phyloP scores from a whole-genome alignment of 2,888 invertebrate genomes.

The Altica lythri region DNA sequence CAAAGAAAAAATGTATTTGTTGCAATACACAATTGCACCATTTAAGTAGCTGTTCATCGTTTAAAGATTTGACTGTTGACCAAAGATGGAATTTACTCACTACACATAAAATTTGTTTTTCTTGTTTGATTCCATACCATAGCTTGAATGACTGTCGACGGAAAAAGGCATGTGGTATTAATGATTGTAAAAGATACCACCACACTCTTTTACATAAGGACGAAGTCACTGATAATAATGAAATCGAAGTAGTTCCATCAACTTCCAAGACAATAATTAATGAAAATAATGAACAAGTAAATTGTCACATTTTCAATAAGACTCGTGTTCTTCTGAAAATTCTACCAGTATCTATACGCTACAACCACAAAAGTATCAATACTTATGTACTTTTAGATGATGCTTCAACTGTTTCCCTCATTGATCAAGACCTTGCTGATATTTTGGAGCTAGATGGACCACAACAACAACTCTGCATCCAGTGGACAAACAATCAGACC shows the following conservation, averaged over 20 bases:
- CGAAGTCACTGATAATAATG: too few species aligned
- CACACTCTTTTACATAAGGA: too few species aligned
- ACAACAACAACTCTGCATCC: neutral
- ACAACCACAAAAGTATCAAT: neutral
- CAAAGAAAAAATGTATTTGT: too few species aligned
- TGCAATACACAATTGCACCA: too few species aligned
- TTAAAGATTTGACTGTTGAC: neutral
- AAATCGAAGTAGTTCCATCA: neutral
- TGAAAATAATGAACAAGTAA: too few species aligned
- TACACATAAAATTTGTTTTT: too few species aligned
- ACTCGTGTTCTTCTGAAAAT: too few species aligned
- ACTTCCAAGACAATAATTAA: too few species aligned
- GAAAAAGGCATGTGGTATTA: neutral
- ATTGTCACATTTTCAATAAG: too few species aligned
- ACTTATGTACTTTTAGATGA: neutral
- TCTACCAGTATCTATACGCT: neutral
- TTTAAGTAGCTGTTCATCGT: too few species aligned
- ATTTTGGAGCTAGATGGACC: slow-evolving; percentile 2
- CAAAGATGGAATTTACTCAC: too few species aligned
- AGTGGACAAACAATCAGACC: slow-evolving; percentile 6
- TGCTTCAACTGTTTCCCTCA: neutral
- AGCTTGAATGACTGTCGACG: neutral
- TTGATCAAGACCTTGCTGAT: neutral
- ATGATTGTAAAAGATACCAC: neutral
- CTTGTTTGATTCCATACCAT: too few species aligned